These are phyloP conservation scores for Actenoides hombroni DNA, from an alignment of 2,113 vertebrate species.

Conservation along the genomic window DNA sequence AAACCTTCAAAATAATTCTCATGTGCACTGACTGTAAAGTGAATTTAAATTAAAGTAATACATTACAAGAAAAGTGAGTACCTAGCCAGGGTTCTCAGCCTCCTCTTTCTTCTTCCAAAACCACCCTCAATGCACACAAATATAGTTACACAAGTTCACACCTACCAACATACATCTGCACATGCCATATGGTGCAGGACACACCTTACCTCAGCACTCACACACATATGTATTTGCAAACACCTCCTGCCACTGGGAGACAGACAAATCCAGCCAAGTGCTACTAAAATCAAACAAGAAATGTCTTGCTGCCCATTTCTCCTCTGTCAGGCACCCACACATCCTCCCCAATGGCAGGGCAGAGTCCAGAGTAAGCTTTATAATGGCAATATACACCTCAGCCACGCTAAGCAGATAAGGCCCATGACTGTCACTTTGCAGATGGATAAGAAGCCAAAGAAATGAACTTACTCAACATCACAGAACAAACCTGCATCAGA, in stretches of 20 bases:
- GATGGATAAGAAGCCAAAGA: not conserved
- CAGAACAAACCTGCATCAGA: not conserved
- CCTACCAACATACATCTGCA: constrained; percentile 26
- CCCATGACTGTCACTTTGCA: not conserved
- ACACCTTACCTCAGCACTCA: not conserved
- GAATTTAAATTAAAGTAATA: constrained; percentile 77
- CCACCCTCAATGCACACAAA: not conserved
- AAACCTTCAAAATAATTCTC: constrained; percentile 76
- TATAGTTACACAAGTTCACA: not conserved
- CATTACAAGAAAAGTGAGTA: constrained; percentile 53
- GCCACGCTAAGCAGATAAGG: accelerated
- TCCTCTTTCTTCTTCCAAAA: not conserved
- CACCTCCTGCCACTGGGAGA: constrained; percentile 31
- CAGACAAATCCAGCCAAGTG: not conserved
- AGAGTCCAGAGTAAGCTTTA: not conserved
- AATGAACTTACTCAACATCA: not conserved
- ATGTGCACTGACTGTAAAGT: constrained; percentile 71
- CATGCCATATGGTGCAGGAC: not conserved
- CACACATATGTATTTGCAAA: constrained; percentile 15
- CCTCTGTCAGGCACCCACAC: not conserved
- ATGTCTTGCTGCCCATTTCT: not conserved
- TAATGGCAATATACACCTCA: not conserved
- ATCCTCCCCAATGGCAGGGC: accelerated
- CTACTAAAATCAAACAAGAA: not conserved
- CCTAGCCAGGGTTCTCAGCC: constrained; percentile 40